Evolutionary conservation across 2,113 vertebrate genomes (phyloP).

Genomic region (Chaetodon trifascialis): DNA sequence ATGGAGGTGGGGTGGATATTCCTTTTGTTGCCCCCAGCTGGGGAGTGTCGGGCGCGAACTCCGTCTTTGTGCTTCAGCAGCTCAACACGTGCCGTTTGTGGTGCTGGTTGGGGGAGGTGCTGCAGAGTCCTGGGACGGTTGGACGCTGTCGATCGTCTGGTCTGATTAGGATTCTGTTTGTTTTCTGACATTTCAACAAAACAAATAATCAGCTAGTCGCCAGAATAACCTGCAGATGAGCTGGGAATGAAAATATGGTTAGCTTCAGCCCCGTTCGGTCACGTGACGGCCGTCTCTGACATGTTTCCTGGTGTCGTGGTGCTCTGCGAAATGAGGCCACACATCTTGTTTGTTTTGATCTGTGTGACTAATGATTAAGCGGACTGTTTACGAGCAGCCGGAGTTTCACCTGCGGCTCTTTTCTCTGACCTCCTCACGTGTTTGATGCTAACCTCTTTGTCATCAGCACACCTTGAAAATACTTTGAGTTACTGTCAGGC

Average conservation of each 20-base stretch:
- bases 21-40: slow-evolving; percentile 45
- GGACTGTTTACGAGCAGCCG: slow-evolving; percentile 47
- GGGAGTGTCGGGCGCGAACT: slow-evolving; percentile 21
- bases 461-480: neutral
- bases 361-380: slow-evolving; percentile 55
- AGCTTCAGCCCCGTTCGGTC: too few relatives aligned
- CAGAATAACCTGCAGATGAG: too few relatives aligned
- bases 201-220: too few relatives aligned
- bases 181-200: too few relatives aligned
- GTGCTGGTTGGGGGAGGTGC: neutral
- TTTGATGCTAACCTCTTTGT: neutral
- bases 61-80: slow-evolving; percentile 20
- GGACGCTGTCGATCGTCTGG: neutral
- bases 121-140: neutral
- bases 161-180: too few relatives aligned
- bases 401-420: slow-evolving; percentile 46
- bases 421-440: slow-evolving; percentile 10
- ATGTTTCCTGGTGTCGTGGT: neutral
- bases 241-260: too few relatives aligned
- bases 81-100: slow-evolving; percentile 5
- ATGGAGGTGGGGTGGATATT: slow-evolving; percentile 51
- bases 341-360: slow-evolving; percentile 39
- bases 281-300: too few relatives aligned
- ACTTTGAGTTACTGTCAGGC: neutral
- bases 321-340: neutral